Percentiles rank a stretch among this genome's conserved stretches.
Conservation (phyloP, 2,797 vertebrate genomes). For the Poeciliopsis paucimaculata region DNA sequence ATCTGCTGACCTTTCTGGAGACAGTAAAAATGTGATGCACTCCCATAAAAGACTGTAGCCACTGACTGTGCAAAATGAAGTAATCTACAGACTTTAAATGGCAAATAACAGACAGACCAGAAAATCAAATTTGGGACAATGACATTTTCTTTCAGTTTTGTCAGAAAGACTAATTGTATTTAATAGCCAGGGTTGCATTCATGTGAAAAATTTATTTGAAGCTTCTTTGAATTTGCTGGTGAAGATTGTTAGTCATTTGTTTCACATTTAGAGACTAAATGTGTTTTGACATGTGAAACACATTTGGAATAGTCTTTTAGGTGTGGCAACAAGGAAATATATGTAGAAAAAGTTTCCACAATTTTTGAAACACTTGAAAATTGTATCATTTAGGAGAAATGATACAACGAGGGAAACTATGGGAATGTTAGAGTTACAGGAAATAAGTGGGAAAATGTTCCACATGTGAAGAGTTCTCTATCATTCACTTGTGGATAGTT, state of each 20-base stretch:
- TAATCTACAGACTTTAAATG: neutral
- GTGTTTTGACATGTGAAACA: neutral
- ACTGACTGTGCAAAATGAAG: neutral
- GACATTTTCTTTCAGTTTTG: neutral
- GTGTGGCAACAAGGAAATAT: neutral
- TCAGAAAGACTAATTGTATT: neutral
- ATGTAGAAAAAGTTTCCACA: neutral
- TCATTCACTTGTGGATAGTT: neutral
- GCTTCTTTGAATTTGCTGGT: neutral
- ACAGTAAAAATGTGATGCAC: neutral
- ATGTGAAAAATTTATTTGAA: neutral
- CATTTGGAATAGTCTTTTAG: neutral
- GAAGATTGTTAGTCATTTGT: neutral
- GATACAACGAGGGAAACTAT: no score
- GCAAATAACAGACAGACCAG: neutral
- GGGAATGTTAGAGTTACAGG: neutral
- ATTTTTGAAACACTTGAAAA: neutral
- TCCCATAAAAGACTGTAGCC: neutral
- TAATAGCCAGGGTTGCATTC: neutral
- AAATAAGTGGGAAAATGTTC: neutral
- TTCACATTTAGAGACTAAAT: neutral
- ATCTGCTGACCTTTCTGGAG: neutral
- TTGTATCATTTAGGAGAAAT: neutral
- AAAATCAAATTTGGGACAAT: neutral
- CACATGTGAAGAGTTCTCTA: neutral